Evolutionary conservation across 1,140 invertebrate genomes (phyloP), one percentile per base, ranked within the genome.

Genomic region (Frieseomelitta varia): DNA sequence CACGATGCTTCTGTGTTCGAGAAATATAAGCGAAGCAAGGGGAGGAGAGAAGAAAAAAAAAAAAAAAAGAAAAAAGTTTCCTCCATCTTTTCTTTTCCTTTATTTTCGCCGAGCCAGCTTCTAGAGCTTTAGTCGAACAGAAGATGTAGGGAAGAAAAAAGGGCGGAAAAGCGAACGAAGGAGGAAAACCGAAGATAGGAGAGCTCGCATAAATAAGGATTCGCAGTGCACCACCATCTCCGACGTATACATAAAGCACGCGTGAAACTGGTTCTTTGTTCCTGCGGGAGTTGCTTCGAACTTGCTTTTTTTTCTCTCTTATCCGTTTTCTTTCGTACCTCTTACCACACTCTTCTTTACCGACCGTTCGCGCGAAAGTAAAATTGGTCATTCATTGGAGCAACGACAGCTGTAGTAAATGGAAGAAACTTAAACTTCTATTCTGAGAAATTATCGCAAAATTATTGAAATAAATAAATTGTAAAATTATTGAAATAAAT

Each of bases 121-220:
- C 67, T 6, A 21, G 11, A 47, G 3, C 67, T 24, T 67, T 10
- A 2, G 30, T 6, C 17, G 8, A 10, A 11, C 61, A 14, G 17
- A 39, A 39, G 74, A 10, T 17, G 17, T 0, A 2, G 27, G 1
- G 14, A n/a, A n/a, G 65, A 56, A 67, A 10, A 53, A 51, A 27
- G 34, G 27, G 21, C 1, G 6, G 69, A 21, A 81, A 71, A 61
- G 53, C 47, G 85, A 11, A 69, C 30, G 24, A 67, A 4, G 11
- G 27, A 39, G 2, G 76, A 53, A 69, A 63, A 51, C 19, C n/a
- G 53, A 79, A 83, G 90, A 91, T 89, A 91, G 89, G 85, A 47
- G 84, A 79, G 79, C 81, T 86, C 85, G 85, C 79, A 85, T 90
- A 90, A 91, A 90, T 88, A 89, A 87, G 85, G 87, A 89, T 91